Conservation (phyloP, 2,113 vertebrate species). For the Vicugna pacos region DNA sequence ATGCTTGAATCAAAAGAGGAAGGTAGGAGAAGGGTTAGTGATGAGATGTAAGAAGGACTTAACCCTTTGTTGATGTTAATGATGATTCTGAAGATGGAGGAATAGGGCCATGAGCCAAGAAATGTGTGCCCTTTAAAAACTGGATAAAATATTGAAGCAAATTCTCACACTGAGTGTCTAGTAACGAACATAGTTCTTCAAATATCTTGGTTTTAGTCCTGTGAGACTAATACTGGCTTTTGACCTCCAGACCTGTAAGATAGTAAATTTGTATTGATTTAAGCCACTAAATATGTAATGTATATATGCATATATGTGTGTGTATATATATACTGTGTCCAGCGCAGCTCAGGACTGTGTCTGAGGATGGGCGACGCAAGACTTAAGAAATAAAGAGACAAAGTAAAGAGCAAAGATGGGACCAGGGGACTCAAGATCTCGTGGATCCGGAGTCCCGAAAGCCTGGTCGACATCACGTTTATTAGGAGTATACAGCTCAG, state of each 20-base stretch:
- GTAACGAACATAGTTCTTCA: background rate
- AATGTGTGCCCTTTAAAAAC: background rate
- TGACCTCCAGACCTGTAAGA: background rate
- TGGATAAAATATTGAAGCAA: background rate
- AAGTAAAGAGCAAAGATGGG: too few species aligned
- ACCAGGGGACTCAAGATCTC: too few species aligned
- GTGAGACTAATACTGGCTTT: background rate
- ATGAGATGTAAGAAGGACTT: background rate
- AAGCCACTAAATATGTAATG: background rate
- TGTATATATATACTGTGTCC: too few species aligned
- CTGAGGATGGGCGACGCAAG: too few species aligned
- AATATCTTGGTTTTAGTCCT: background rate
- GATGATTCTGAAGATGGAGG: background rate
- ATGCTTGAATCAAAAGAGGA: background rate
- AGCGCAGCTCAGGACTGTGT: too few species aligned
- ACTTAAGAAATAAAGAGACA: too few species aligned
- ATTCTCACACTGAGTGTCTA: background rate
- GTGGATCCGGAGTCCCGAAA: too few species aligned
- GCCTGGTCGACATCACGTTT: too few species aligned
- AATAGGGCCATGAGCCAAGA: background rate
- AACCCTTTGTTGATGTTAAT: background rate
- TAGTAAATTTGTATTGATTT: background rate
- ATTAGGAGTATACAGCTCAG: too few species aligned
- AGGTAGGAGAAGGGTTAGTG: background rate
- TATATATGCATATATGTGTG: background rate